Conservation (phyloP, 2,797 vertebrate genomes). For the Coilia nasus region DNA sequence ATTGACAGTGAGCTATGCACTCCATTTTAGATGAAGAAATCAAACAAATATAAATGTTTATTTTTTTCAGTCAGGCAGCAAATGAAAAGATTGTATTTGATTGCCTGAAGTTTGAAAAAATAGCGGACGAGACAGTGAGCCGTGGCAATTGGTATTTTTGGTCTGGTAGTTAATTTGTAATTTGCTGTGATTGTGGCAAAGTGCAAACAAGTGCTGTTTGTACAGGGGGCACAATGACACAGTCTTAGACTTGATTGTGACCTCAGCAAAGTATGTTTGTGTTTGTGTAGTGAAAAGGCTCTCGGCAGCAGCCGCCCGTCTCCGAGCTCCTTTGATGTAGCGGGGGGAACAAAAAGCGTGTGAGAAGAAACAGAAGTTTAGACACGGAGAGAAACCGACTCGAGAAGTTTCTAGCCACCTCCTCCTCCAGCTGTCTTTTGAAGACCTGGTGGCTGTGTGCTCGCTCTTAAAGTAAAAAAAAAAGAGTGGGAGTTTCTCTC, state of each 20-base stretch:
- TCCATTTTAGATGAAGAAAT: not conserved
- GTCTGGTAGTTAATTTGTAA: not conserved
- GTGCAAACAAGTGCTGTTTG: not conserved
- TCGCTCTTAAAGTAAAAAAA: not conserved
- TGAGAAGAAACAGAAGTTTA: constrained; percentile 28
- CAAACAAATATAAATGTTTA: not conserved
- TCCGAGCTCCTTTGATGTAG: constrained; percentile 36
- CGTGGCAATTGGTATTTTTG: not conserved
- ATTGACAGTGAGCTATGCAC: not conserved
- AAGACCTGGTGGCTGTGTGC: constrained; percentile 27
- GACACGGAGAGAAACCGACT: constrained; percentile 32
- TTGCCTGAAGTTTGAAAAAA: not conserved
- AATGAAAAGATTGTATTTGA: not conserved
- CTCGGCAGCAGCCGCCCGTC: not conserved
- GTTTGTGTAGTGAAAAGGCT: not conserved
- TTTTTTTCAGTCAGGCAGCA: not conserved
- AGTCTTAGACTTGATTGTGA: constrained; percentile 7
- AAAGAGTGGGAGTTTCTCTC: constrained; percentile 15
- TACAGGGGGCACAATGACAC: not conserved
- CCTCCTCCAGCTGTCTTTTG: constrained; percentile 33
- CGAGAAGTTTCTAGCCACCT: constrained; percentile 40
- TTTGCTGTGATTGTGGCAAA: not conserved
- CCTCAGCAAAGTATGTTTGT: constrained; percentile 7
- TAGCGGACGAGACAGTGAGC: not conserved
- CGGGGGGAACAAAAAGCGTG: constrained; percentile 33